Evolutionary conservation across 2,797 vertebrate species (phyloP).

Genomic region (Botia kubotai): DNA sequence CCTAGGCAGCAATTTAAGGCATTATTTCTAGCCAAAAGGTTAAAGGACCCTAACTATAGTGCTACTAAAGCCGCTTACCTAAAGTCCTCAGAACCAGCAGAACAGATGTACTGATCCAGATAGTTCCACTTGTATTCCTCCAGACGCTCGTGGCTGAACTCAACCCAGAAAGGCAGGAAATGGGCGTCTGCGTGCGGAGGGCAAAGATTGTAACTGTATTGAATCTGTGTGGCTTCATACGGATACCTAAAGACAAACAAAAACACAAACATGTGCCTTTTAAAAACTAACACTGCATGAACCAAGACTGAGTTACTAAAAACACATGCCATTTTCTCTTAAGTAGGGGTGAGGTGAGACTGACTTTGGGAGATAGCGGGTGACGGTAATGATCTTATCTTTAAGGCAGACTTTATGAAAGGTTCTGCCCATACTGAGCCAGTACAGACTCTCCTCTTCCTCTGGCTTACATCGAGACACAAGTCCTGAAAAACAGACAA

Average conservation of each 20-base stretch:
- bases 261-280: not conserved
- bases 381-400: constrained; percentile 98
- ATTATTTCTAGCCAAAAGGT: not conserved
- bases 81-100: constrained; percentile 96
- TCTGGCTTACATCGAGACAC: constrained; percentile 87
- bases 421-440: constrained; percentile 97
- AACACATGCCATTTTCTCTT: not conserved
- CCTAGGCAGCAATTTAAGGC: too few relatives aligned
- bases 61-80: constrained; percentile 76
- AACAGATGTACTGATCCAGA: constrained; percentile 98
- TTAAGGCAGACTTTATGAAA: constrained; percentile 97
- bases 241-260: constrained; percentile 81
- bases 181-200: constrained; percentile 90
- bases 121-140: constrained; percentile 99
- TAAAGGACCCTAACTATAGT: not conserved
- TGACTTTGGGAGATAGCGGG: constrained; percentile 97
- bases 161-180: constrained; percentile 96
- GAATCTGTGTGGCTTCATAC: constrained; percentile 93
- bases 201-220: constrained; percentile 95
- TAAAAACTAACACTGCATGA: not conserved
- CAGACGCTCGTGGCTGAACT: constrained; percentile 93
- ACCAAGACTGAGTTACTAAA: not conserved
- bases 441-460: constrained; percentile 92
- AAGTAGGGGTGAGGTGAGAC: constrained; percentile 55
- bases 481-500: constrained; percentile 77